Conservation (phyloP, 2,113 vertebrate genomes). For the Oryzias melastigma region DNA sequence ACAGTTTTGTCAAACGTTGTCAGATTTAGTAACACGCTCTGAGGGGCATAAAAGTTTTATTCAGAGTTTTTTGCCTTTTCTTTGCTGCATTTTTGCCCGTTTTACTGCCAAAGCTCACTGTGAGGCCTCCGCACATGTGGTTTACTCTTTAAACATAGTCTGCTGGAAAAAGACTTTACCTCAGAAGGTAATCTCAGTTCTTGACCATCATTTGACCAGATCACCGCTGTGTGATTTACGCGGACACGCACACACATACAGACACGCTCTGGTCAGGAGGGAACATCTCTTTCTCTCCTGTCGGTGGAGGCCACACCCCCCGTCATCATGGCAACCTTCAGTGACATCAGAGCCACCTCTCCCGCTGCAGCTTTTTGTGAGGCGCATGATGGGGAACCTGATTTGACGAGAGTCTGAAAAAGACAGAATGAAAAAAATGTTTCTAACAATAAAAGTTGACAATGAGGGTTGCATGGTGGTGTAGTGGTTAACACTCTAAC, state of each 20-base stretch:
- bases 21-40: constrained; percentile 15
- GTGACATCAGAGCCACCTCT: constrained; percentile 19
- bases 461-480: too few species aligned
- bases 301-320: constrained; percentile 31
- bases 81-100: too few species aligned
- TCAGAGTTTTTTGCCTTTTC: background rate
- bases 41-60: too few species aligned
- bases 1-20: constrained; percentile 17
- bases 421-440: constrained; percentile 20
- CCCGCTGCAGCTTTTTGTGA: constrained; percentile 26
- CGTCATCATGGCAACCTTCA: constrained; percentile 21
- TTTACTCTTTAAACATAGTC: background rate
- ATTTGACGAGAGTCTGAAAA: background rate
- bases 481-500: too few species aligned
- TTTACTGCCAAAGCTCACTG: background rate
- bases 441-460: too few species aligned
- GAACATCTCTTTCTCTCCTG: constrained; percentile 35
- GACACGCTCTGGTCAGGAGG: constrained; percentile 14
- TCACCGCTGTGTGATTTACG: constrained; percentile 36
- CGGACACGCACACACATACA: constrained; percentile 6
- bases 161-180: constrained; percentile 10
- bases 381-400: constrained; percentile 21
- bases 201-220: constrained; percentile 52
- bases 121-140: background rate
- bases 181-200: constrained; percentile 39